These are phyloP conservation scores for Oryzias dopingdopingensis DNA, from an alignment of 2,797 vertebrate species.

Conservation along the genomic window DNA sequence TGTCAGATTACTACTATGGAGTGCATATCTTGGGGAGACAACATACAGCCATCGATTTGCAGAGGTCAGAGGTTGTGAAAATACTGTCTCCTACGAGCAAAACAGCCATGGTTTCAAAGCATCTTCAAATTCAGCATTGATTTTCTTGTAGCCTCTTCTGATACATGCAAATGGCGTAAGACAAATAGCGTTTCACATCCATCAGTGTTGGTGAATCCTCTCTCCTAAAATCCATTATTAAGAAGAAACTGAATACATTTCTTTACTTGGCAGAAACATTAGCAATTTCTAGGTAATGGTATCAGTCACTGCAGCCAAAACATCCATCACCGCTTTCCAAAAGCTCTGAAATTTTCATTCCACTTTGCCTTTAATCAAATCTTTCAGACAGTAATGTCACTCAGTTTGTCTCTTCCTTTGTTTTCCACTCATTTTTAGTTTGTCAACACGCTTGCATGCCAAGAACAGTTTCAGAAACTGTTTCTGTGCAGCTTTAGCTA, in stretches of 20 bases:
- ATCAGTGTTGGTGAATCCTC: conserved; percentile 1
- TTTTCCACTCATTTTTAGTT: conserved; percentile 50
- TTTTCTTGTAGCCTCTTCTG: conserved; percentile 20
- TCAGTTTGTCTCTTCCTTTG: conserved; percentile 62
- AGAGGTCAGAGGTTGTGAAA: conserved; percentile 40
- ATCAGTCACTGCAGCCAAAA: conserved; percentile 38
- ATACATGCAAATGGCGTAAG: conserved; percentile 9
- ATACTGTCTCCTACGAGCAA: conserved; percentile 27
- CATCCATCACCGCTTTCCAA: conserved; percentile 64
- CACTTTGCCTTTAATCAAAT: conserved; percentile 67
- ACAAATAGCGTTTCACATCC: conserved; percentile 19
- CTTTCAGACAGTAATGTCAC: conserved; percentile 46
- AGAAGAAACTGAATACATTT: conserved; percentile 13
- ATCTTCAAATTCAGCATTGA: conserved; percentile 32
- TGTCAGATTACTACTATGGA: conserved; percentile 63
- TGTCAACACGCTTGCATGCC: conserved; percentile 50
- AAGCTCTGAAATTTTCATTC: conserved; percentile 55
- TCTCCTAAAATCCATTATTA: conserved; percentile 8
- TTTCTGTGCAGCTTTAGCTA: conserved; percentile 59
- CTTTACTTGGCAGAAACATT: conserved; percentile 28
- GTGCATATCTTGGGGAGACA: conserved; percentile 44
- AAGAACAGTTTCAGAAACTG: conserved; percentile 62
- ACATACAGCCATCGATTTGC: conserved; percentile 22
- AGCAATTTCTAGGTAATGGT: conserved; percentile 25
- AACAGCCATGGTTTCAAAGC: conserved; percentile 19